Percentiles rank a stretch among this genome's conserved stretches.
Evolutionary conservation across 1,140 invertebrate species (phyloP).

Genomic region (Platorchestia sp.): DNA sequence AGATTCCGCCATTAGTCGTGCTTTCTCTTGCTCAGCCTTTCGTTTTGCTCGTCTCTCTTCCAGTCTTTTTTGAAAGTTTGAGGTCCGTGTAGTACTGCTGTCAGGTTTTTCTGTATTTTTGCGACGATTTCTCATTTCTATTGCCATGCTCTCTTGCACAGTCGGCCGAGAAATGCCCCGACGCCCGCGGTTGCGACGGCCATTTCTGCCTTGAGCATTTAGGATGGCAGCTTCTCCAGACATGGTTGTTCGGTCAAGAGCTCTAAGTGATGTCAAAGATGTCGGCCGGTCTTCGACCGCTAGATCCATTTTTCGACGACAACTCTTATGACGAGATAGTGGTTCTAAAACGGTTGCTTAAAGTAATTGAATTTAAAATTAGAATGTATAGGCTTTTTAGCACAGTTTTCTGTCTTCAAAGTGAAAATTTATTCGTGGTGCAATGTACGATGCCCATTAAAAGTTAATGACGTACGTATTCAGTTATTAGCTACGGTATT

Average conservation of each 20-base stretch:
- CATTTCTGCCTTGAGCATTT: background rate
- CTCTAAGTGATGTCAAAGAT: constrained; percentile 9
- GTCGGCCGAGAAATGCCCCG: background rate
- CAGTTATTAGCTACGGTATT: background rate
- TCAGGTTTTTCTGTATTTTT: background rate
- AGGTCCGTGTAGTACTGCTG: background rate
- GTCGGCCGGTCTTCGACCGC: constrained; percentile 29
- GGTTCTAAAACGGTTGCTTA: background rate
- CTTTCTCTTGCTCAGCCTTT: background rate
- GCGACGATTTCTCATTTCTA: background rate
- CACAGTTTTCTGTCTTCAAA: background rate
- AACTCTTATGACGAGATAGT: background rate
- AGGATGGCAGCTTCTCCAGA: background rate
- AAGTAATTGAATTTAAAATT: background rate
- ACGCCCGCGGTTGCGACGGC: constrained; percentile 26
- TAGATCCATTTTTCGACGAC: constrained; percentile 3
- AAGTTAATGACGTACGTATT: background rate
- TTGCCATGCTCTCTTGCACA: background rate
- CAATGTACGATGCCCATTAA: background rate
- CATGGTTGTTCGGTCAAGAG: constrained; percentile 10
- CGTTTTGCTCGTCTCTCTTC: background rate
- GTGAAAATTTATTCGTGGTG: background rate
- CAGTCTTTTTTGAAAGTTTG: constrained; percentile 15
- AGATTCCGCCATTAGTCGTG: background rate
- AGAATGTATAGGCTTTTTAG: background rate